A percentile compares a stretch with the other conserved stretches of the same genome.
Evolutionary conservation across 2,797 vertebrate species (phyloP).

Genomic region (Enteromius paludinosus): DNA sequence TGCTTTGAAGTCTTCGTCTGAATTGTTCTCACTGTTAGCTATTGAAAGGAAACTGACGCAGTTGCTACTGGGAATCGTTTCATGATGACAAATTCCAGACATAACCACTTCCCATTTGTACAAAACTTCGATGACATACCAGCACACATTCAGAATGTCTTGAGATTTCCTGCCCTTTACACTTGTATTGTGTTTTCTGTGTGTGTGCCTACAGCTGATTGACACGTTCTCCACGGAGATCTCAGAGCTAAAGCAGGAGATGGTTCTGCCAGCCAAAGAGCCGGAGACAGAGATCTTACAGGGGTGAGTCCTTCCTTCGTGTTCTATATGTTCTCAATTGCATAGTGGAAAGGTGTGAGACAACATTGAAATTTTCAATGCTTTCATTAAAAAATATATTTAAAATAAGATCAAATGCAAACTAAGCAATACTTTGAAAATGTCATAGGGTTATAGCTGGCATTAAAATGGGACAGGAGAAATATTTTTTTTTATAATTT

Average conservation of each 20-base stretch:
- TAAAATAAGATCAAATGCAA: background rate
- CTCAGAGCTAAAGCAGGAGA: slow-evolving; percentile 92
- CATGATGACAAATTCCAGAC: slow-evolving; percentile 12
- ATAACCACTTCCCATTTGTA: slow-evolving; percentile 27
- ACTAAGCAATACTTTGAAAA: background rate
- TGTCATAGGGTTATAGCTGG: background rate
- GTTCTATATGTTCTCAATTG: background rate
- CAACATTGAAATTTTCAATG: background rate
- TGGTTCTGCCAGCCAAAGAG: slow-evolving; percentile 85
- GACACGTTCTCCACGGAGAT: slow-evolving; percentile 93
- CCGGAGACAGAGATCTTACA: slow-evolving; percentile 68
- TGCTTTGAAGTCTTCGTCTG: background rate
- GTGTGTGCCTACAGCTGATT: slow-evolving; percentile 81
- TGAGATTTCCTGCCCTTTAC: slow-evolving; percentile 1
- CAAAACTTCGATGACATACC: background rate
- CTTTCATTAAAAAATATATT: too few species aligned
- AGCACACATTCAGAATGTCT: slow-evolving; percentile 14
- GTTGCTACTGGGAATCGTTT: background rate
- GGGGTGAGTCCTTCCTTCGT: slow-evolving; percentile 47
- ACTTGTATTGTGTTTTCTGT: slow-evolving; percentile 18
- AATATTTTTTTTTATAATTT: background rate
- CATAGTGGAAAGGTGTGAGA: background rate
- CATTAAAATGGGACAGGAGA: background rate
- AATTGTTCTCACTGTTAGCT: slow-evolving; percentile 7
- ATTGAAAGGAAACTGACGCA: slow-evolving; percentile 15